phyloP scores from a whole-genome alignment of 2,113 vertebrate species.

The Lampris megalopsis region DNA sequence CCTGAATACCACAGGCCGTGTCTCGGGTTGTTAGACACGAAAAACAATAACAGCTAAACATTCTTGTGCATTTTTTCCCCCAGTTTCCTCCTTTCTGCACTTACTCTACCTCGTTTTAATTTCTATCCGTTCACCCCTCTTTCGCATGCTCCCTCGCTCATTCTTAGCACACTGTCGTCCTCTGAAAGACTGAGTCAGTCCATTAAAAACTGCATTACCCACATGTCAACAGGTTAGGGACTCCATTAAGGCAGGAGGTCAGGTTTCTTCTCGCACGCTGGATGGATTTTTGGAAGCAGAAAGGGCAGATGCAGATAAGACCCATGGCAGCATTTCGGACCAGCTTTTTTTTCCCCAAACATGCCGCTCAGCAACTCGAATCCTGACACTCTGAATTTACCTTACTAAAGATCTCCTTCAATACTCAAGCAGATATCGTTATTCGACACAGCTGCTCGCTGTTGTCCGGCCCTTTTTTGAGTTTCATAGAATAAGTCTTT shows the following conservation, averaged over 20 bases:
- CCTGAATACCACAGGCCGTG: conserved; percentile 72
- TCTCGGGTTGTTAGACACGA: conserved; percentile 75
- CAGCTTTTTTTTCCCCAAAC: background rate
- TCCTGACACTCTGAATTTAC: too few species aligned
- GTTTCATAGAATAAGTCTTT: too few species aligned
- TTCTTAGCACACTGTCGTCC: background rate
- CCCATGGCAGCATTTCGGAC: conserved; percentile 16
- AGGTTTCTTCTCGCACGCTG: conserved; percentile 35
- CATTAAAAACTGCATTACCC: conserved; percentile 73
- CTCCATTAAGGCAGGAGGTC: conserved; percentile 69
- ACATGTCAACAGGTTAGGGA: conserved; percentile 70
- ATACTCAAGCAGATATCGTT: too few species aligned
- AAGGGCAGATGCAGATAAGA: background rate
- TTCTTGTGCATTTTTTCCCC: conserved; percentile 54
- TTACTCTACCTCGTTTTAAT: conserved; percentile 31
- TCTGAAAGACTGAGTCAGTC: conserved; percentile 57
- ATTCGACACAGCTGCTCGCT: too few species aligned
- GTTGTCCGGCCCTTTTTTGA: too few species aligned
- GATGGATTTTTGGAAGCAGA: conserved; percentile 43
- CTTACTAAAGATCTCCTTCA: too few species aligned
- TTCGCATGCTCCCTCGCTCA: conserved; percentile 3
- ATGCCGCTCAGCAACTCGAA: too few species aligned
- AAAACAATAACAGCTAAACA: conserved; percentile 76
- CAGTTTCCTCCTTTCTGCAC: conserved; percentile 25
- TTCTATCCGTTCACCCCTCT: conserved; percentile 19